A percentile compares a stretch with the other conserved stretches of the same genome.
These are phyloP conservation scores for Xestia xanthographa DNA, from an alignment of 2,888 invertebrate species.

Conservation along the genomic window DNA sequence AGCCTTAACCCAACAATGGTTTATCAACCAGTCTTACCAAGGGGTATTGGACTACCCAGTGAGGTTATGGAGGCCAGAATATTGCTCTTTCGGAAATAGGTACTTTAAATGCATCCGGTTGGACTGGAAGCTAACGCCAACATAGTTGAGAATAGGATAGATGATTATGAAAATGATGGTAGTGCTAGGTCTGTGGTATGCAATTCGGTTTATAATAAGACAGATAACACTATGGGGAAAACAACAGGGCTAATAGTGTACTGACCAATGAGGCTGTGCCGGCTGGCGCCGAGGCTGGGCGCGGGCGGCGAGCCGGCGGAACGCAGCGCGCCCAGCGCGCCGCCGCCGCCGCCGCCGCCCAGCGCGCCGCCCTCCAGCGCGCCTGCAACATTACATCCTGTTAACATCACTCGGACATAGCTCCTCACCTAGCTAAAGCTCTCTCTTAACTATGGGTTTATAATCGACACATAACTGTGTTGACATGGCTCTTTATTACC, in stretches of 20 bases:
- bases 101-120: neutral
- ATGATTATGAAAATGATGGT: neutral
- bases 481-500: neutral
- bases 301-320: constrained; percentile 89
- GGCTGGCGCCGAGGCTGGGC: constrained; percentile 89
- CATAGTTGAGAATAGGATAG: neutral
- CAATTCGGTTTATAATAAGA: too few species aligned
- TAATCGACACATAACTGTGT: neutral
- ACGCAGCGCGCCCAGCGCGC: constrained; percentile 88
- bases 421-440: neutral
- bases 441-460: neutral
- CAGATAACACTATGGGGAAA: neutral
- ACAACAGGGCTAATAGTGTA: constrained; percentile 22
- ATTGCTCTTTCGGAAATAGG: neutral
- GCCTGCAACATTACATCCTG: constrained; percentile 78
- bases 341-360: constrained; percentile 89
- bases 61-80: neutral
- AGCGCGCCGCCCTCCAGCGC: constrained; percentile 90
- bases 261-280: constrained; percentile 89
- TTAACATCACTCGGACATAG: constrained; percentile 11
- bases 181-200: neutral
- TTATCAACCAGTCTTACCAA: neutral
- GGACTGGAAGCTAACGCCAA: neutral
- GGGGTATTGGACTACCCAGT: neutral
- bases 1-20: neutral